Base-by-base conservation (phyloP, 2,113 vertebrate species). In the Acrocephalus arundinaceus region DNA sequence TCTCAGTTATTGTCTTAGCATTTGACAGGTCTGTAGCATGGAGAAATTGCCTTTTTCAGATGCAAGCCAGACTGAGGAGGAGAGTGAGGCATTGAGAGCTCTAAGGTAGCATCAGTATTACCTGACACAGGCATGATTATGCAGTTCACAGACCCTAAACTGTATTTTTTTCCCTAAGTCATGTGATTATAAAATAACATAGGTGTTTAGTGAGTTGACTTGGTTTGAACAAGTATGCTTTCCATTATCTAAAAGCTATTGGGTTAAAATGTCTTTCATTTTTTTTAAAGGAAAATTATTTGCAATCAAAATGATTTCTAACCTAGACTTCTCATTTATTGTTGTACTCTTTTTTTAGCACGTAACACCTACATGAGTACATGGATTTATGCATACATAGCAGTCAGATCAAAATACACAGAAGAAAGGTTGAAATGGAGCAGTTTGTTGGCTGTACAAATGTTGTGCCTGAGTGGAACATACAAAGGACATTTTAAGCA, bases 391-490 rank as follows among this genome's bases (percentile, higher is more conserved):
- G 20, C 14, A 11, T 66, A n/a, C 17, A 15, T 17, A 51, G 24
- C 23, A 84, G 62, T 63, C 25, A 54, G 7, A 48, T 74, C 43
- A 83, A 74, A 91, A 73, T 27, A 51, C n/a, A 58, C 23, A 35
- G 30, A 21, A 85, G 89, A 90, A 87, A 41, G 20, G 41, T 8
- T 82, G 78, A 51, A 79, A 17, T 41, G 49, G 48, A 94, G 28
- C 27, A 85, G 30, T 71, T 94, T 74, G 45, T 90, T 85, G 88
- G 73, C 43, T 89, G 89, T 91, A 70, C 37, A 89, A 72, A 61
- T 46, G 62, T 75, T 85, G 22, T 74, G 27, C 62, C 75, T 31
- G 49, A 75, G 11, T 83, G 85, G 65, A 92, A 87, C 67, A 41
- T 23, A 28, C 48, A 51, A 43, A 93, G 73, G 62, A 58, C 10